Evolutionary conservation across 1,140 invertebrate species (phyloP).

Genomic region (Apis florea): DNA sequence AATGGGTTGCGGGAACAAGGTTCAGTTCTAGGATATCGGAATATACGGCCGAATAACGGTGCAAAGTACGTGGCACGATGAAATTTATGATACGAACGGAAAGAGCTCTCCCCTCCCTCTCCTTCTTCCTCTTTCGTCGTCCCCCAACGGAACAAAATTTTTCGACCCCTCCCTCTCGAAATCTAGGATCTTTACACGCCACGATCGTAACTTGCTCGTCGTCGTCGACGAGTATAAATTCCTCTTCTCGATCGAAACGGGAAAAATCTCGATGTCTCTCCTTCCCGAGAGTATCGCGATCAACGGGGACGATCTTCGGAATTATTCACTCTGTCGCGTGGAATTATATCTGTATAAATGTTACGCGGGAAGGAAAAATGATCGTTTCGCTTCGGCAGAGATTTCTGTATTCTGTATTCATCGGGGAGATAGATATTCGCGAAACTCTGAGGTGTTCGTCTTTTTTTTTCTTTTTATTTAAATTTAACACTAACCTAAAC

Average conservation of each 20-base stretch:
- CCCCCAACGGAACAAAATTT: neutral
- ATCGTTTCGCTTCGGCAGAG: neutral
- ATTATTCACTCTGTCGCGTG: neutral
- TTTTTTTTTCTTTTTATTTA: no score
- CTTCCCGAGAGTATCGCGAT: neutral
- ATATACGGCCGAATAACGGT: slow-evolving; percentile 63
- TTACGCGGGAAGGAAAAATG: neutral
- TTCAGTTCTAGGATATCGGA: slow-evolving; percentile 65
- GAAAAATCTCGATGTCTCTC: slow-evolving; percentile 3
- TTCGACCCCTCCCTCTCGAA: neutral
- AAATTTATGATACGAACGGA: slow-evolving; percentile 54
- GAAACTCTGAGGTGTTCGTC: neutral
- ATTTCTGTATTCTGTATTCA: neutral
- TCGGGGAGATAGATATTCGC: neutral
- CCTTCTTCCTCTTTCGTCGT: neutral
- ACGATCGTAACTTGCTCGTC: neutral
- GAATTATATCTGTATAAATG: no score
- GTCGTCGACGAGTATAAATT: slow-evolving; percentile 33
- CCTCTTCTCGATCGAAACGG: neutral
- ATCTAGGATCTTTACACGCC: slow-evolving; percentile 8
- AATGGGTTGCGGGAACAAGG: slow-evolving; percentile 67
- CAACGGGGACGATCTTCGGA: neutral
- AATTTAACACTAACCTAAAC: no score
- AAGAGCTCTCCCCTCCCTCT: neutral
- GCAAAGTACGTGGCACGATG: slow-evolving; percentile 52